Percentiles rank a stretch among this genome's conserved stretches.
phyloP scores from a whole-genome alignment of 2,797 vertebrate genomes.

The Australoheros facetus region DNA sequence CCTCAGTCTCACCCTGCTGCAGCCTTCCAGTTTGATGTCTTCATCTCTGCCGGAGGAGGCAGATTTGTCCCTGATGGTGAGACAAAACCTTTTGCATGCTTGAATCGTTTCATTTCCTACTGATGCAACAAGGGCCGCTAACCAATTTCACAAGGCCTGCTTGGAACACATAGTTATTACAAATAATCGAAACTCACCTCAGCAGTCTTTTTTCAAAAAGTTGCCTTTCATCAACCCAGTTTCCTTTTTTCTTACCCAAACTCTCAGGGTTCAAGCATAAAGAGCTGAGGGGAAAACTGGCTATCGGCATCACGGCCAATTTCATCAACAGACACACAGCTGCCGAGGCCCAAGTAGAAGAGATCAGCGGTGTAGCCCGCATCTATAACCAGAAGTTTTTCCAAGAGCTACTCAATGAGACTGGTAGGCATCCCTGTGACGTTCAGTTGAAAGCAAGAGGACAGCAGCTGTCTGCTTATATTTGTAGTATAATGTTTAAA shows the following conservation, averaged over 20 bases:
- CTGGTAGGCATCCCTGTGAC: conserved; percentile 74
- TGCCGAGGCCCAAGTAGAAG: conserved; percentile 88
- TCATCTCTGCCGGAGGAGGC: conserved; percentile 92
- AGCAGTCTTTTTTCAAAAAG: not conserved
- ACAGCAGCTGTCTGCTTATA: not conserved
- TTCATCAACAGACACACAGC: conserved; percentile 87
- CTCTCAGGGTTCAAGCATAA: conserved; percentile 88
- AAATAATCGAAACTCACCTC: not conserved
- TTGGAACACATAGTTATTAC: not conserved
- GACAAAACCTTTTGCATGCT: conserved; percentile 23
- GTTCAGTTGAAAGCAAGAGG: not conserved
- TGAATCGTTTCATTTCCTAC: not conserved
- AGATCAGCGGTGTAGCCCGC: conserved; percentile 94
- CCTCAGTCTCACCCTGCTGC: conserved; percentile 80
- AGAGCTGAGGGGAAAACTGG: conserved; percentile 91
- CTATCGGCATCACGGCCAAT: conserved; percentile 95
- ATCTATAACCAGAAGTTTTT: conserved; percentile 99
- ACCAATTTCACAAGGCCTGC: conserved; percentile 8
- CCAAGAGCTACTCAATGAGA: conserved; percentile 88
- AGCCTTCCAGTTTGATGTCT: conserved; percentile 88
- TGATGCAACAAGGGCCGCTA: not conserved
- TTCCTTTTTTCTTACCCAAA: not conserved
- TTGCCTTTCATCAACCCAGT: not conserved
- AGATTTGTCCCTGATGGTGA: conserved; percentile 91
- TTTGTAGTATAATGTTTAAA: conserved; percentile 1